Evolutionary conservation across 2,113 vertebrate genomes (phyloP).

Genomic region (Anoura caudifer): DNA sequence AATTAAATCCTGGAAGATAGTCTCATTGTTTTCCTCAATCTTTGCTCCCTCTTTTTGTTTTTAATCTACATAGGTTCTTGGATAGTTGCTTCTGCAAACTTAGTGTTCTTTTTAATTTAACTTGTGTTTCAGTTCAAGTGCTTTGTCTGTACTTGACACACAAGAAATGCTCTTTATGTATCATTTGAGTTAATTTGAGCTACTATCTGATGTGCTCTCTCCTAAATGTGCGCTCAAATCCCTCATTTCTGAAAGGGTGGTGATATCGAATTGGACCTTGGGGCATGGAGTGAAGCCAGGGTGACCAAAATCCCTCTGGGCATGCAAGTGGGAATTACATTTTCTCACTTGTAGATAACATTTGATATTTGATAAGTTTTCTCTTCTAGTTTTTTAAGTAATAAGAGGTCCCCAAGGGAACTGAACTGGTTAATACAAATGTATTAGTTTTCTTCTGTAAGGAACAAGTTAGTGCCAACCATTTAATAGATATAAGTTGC

Average conservation of each 20-base stretch:
- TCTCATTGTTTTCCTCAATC: not conserved
- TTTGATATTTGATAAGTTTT: slow-evolving; percentile 45
- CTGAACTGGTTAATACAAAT: not conserved
- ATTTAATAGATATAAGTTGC: not conserved
- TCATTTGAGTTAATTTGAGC: not conserved
- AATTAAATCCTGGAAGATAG: not conserved
- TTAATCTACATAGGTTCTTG: not conserved
- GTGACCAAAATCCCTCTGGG: not conserved
- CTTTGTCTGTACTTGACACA: not conserved
- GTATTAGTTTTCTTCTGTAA: not conserved
- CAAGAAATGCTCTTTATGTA: not conserved
- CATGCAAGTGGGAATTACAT: not conserved
- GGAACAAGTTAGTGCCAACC: not conserved
- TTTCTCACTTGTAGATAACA: slow-evolving; percentile 34
- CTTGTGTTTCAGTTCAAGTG: not conserved
- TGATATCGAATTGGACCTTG: not conserved
- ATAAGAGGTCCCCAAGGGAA: slow-evolving; percentile 14
- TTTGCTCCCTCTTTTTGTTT: not conserved
- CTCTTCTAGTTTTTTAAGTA: slow-evolving; percentile 10
- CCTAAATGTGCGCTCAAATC: not conserved
- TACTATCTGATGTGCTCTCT: not conserved
- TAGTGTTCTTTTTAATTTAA: not conserved
- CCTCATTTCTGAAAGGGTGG: not conserved
- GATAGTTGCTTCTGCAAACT: not conserved
- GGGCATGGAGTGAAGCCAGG: not conserved